Evolutionary conservation across 2,797 vertebrate genomes (phyloP), one percentile per base, ranked within the genome.

Genomic region (Microctenopoma stevenorrisi): DNA sequence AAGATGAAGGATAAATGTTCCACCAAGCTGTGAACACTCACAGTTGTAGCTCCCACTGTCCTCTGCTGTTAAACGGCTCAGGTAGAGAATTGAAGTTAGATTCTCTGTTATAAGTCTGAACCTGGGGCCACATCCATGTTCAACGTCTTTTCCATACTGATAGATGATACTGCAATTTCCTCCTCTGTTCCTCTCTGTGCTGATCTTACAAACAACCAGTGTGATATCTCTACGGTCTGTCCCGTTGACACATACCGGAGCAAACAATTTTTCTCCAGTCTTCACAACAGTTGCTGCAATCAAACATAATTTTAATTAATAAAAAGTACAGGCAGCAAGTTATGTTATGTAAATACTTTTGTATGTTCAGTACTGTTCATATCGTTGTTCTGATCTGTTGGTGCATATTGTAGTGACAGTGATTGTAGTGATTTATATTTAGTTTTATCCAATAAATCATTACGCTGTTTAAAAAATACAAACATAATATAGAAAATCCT

Each of bases 91-190:
- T 18, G 18, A 18, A 18, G 18, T 18, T 18, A 18, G 18, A 38
- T 53, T 69, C 11, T 51, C 12, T 18, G 0, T n/a, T 4, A 43
- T 14, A 0, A 85, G 33, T 28, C 2, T 57, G 28, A 88, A 66
- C 1, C 64, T 80, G 54, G 38, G 4, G 11, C 3, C 38, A 42
- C 38, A 42, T 42, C 38, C 0, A 0, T n/a, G 35, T 11, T 5
- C 4, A 54, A 42, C 55, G 15, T 0, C 3, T 0, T 1, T 2
- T 33, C 0, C 37, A 18, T 13, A 1, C 0, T 0, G 1, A 51
- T 49, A 66, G 0, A 0, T 0, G 25, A 82, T 22, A 0, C 0
- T 0, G 74, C 81, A 88, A 0, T 2, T 9, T 8, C 22, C 6
- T 10, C 35, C 38, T 5, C 28, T 4, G 43, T 0, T 74, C 11